A percentile compares a stretch with the other conserved stretches of the same genome.
Conservation (phyloP, 2,113 vertebrate species). For the Agapornis roseicollis region DNA sequence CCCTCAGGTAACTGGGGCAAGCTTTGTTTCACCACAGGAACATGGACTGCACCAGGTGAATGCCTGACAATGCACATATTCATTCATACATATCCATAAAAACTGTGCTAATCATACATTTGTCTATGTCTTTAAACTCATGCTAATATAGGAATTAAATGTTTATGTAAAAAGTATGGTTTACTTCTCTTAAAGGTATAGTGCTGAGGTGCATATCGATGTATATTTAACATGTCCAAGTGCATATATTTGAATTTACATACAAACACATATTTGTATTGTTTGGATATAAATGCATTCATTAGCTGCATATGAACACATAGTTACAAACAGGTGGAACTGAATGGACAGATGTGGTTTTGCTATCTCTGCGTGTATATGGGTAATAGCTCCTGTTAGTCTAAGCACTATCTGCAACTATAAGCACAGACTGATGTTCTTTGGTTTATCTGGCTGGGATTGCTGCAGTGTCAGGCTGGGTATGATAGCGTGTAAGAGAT, state of each 20-base stretch:
- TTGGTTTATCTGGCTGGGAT: background rate
- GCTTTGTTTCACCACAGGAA: background rate
- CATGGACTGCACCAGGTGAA: background rate
- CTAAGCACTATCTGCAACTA: background rate
- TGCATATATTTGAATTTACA: background rate
- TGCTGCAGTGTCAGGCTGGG: background rate
- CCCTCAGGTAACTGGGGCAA: background rate
- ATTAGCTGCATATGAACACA: background rate
- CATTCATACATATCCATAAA: background rate
- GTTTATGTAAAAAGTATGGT: background rate
- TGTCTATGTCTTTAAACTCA: background rate
- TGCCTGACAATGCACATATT: background rate
- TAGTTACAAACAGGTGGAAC: background rate
- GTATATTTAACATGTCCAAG: background rate
- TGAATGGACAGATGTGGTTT: background rate
- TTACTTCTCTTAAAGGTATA: background rate
- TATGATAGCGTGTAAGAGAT: background rate
- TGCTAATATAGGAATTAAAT: background rate
- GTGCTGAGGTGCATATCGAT: background rate
- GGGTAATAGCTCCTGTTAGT: background rate
- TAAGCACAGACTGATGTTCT: background rate
- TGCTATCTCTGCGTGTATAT: background rate
- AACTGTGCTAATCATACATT: background rate
- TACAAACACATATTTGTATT: background rate
- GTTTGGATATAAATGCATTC: background rate